These are phyloP conservation scores for Drosophila parthenogenetica DNA, from an alignment of 2,888 invertebrate species.

Conservation along the genomic window DNA sequence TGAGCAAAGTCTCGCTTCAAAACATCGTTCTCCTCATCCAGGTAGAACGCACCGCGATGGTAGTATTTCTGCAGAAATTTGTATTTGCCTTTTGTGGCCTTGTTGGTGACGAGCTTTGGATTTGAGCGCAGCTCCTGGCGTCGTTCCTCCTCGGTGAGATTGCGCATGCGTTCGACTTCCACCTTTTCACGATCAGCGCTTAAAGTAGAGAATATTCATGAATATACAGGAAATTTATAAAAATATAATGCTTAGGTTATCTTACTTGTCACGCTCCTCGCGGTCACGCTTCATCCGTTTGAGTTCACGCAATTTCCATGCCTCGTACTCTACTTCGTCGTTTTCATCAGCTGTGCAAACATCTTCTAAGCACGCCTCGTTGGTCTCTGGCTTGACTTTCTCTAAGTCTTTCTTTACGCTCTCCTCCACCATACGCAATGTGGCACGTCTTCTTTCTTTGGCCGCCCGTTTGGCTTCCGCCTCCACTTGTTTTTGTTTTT, in stretches of 20 bases:
- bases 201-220: slow-evolving; percentile 67
- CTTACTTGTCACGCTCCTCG: slow-evolving; percentile 96
- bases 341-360: slow-evolving; percentile 98
- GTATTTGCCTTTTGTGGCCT: slow-evolving; percentile 98
- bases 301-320: slow-evolving; percentile 98
- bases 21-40: slow-evolving; percentile 96
- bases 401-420: slow-evolving; percentile 93
- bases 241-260: slow-evolving; percentile 53
- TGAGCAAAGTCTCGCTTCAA: slow-evolving; percentile 97
- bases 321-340: slow-evolving; percentile 98
- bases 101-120: slow-evolving; percentile 97
- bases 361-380: slow-evolving; percentile 92
- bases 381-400: slow-evolving; percentile 88
- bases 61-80: slow-evolving; percentile 99
- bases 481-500: slow-evolving; percentile 93
- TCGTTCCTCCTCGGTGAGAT: slow-evolving; percentile 98
- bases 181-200: slow-evolving; percentile 94
- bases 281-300: slow-evolving; percentile 98
- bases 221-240: background rate
- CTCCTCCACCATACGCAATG: slow-evolving; percentile 95
- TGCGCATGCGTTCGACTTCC: slow-evolving; percentile 95
- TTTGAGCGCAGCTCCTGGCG: slow-evolving; percentile 94
- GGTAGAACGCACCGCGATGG: slow-evolving; percentile 99
- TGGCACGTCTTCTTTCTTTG: slow-evolving; percentile 95
- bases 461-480: slow-evolving; percentile 92